Base-by-base conservation (phyloP, 2,888 invertebrate genomes). In the Sussaba pulchella region DNA sequence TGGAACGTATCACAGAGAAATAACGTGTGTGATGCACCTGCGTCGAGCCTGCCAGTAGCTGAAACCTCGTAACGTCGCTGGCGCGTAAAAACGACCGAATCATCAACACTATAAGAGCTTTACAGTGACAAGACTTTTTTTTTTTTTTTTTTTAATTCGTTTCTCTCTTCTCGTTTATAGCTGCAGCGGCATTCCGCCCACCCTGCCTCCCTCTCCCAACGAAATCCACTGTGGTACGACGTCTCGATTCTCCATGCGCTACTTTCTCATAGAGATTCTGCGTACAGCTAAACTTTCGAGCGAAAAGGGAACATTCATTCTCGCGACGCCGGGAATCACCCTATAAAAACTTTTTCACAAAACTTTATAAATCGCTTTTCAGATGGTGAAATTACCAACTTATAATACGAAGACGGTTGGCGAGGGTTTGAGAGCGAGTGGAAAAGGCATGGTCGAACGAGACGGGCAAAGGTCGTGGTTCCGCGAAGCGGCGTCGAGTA, bases 331-430 rank as follows among this genome's bases (percentile, higher is more conserved):
- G 59, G 74, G 74, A 81, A 81, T 81, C 78, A 81, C 81, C 81
- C 77, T 78, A 78, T 81, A 81, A 81, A 81, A 81, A 81, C 45
- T 81, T 81, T 81, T 74, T 59, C 74, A n/a, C 74, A 74, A 81
- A 81, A 77, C 78, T 81, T 81, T 78, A 81, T 78, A 81, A 81
- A 78, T 78, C 81, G 81, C 78, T 81, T 81, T 81, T 81, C 78
- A 71, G 81, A 81, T 81, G 81, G 77, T 71, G 71, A 81, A 81
- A 81, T 81, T 81, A 64, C 81, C 70, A 81, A 81, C 81, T 81
- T 81, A 78, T 81, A 81, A 77, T 74, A 67, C 78, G 78, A 77
- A 45, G 77, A 73, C 70, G 73, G 67, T 57, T 45, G 31, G 10
- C 24, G 14, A 64, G 54, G 50, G 67, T 36, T 4, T 17, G 36